Evolutionary conservation across 1,140 invertebrate genomes (phyloP), one percentile per base, ranked within the genome.

Genomic region (Trichonephila inaurata): DNA sequence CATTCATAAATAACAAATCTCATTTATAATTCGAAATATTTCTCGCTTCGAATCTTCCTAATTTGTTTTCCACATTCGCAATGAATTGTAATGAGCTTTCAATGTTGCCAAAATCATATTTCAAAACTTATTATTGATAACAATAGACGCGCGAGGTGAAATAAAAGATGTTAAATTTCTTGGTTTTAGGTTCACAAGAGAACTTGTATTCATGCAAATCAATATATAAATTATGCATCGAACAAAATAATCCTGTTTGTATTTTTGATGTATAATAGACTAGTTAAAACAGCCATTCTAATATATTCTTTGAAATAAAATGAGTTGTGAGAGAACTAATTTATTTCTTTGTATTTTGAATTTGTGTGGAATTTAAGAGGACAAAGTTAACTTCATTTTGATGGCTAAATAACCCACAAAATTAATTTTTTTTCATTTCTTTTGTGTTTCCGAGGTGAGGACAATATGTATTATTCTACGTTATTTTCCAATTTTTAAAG

Each of bases 1-100:
- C 72, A 77, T 77, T 77, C 72, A 77, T 77, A 77, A 77, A 77
- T 77, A 77, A 77, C 72, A 77, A 77, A 77, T 77, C 28, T 33
- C 28, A 77, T 77, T 77, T 77, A 40, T 40, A 28, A 77, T 77
- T 14, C 72, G 12, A 77, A 77, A 69, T 77, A 77, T 77, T 40
- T 77, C 72, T 28, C 72, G 72, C 72, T 40, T 10, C n/a, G n/a
- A 69, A 24, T 28, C 66, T 69, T 24, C 66, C 66, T 77, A 33
- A 77, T 77, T 77, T 77, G 72, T 28, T 77, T 77, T 24, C n/a
- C 66, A 69, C 66, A 10, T 69, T 77, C 33, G 72, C 72, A 77
- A 18, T 24, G 18, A 33, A 33, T 77, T 77, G 28, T 77, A 77
- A 77, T 77, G 72, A 77, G 72, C 72, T 77, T 77, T 33, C 24